phyloP scores from a whole-genome alignment of 23 tunicate species.

The Phallusia fumigata region DNA sequence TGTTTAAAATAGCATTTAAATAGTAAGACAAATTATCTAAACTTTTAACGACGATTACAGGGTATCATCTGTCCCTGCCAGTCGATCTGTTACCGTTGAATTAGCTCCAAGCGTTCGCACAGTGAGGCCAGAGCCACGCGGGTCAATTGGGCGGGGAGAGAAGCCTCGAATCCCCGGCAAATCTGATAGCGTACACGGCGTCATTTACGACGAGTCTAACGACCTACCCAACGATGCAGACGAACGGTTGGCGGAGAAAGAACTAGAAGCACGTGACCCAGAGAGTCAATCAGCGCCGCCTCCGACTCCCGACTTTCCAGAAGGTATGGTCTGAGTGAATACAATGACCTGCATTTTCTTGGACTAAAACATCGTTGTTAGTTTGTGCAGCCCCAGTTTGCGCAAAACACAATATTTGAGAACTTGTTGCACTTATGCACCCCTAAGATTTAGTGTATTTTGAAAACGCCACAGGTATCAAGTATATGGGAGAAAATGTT shows the following conservation, averaged over 20 bases:
- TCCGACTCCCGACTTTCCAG: constrained; percentile 33
- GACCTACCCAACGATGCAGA: neutral
- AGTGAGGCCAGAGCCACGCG: constrained; percentile 47
- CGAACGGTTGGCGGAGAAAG: neutral
- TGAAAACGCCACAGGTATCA: too few species aligned
- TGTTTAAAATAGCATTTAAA: too few species aligned
- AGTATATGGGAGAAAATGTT: too few species aligned
- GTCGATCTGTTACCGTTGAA: constrained; percentile 49
- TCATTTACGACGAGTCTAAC: constrained; percentile 37
- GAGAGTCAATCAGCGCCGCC: constrained; percentile 50
- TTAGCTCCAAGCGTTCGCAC: constrained; percentile 57
- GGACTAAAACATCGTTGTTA: too few species aligned
- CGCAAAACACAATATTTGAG: too few species aligned
- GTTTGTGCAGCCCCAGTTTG: too few species aligned
- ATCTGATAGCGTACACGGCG: constrained; percentile 27
- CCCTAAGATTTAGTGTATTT: too few species aligned
- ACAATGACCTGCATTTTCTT: too few species aligned
- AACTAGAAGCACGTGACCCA: constrained; percentile 8
- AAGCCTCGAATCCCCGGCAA: constrained; percentile 21
- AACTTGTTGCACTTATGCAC: too few species aligned
- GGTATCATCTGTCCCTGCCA: constrained; percentile 40
- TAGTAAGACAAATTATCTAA: too few species aligned
- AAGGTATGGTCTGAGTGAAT: too few species aligned
- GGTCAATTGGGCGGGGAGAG: constrained; percentile 31
- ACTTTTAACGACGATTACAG: too few species aligned